These are phyloP conservation scores for Anastrepha ludens DNA, from an alignment of 1,140 invertebrate genomes.

Conservation along the genomic window DNA sequence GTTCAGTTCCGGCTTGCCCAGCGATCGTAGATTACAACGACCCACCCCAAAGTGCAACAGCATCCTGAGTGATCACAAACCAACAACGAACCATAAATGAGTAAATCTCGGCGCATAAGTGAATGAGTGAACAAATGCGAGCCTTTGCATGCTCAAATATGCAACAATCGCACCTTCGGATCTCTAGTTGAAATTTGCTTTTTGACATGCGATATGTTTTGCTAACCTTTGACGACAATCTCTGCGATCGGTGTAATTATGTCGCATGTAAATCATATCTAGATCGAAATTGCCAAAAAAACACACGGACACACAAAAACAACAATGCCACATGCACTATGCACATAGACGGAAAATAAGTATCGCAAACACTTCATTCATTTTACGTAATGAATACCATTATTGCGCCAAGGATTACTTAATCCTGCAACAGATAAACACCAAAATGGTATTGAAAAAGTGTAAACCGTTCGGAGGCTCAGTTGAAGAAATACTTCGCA, in stretches of 20 bases:
- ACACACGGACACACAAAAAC: not conserved
- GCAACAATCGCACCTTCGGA: slow-evolving; percentile 22
- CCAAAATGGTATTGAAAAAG: not conserved
- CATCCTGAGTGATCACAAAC: not conserved
- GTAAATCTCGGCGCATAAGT: slow-evolving; percentile 32
- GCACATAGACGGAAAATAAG: not conserved
- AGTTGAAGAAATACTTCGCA: not conserved
- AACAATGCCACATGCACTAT: not conserved
- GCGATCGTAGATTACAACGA: not conserved
- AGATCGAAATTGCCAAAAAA: slow-evolving; percentile 11
- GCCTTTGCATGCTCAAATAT: slow-evolving; percentile 15
- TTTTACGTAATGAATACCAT: slow-evolving; percentile 51
- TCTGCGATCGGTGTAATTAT: slow-evolving; percentile 46
- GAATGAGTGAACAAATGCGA: not conserved
- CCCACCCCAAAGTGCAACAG: slow-evolving; percentile 6
- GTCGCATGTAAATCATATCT: slow-evolving; percentile 51
- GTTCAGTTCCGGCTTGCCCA: slow-evolving; percentile 37
- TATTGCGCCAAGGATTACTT: slow-evolving; percentile 31
- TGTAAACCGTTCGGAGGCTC: not conserved
- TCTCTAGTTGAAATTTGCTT: slow-evolving; percentile 28
- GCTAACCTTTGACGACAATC: slow-evolving; percentile 18
- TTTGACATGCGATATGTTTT: slow-evolving; percentile 51
- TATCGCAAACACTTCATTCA: slow-evolving; percentile 32
- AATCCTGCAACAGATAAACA: not conserved
- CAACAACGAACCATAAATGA: not conserved